phyloP scores from a whole-genome alignment of 2,113 vertebrate genomes.

The Trematomus loennbergii region DNA sequence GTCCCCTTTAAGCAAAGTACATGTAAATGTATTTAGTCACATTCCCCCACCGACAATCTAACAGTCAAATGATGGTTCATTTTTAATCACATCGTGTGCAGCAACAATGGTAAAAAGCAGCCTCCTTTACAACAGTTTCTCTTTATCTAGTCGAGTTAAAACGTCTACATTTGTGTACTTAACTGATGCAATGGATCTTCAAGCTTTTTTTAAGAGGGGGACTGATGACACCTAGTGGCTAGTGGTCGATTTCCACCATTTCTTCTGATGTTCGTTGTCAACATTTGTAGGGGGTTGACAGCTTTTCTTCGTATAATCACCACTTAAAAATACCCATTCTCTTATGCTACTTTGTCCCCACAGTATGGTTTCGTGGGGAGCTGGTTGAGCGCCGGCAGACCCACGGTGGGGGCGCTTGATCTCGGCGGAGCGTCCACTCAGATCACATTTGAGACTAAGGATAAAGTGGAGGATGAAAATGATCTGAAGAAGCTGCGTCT shows the following conservation, averaged over 20 bases:
- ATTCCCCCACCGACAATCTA: too few species aligned
- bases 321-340: too few species aligned
- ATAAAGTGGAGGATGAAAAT: conserved; percentile 77
- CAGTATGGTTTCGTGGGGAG: conserved; percentile 91
- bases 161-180: background rate
- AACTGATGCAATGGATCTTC: background rate
- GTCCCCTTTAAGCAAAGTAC: too few species aligned
- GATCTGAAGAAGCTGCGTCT: conserved; percentile 84
- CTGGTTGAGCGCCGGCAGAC: conserved; percentile 88
- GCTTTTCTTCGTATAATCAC: background rate
- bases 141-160: background rate
- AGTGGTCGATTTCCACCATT: conserved; percentile 17
- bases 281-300: background rate
- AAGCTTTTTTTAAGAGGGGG: background rate
- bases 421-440: conserved; percentile 96
- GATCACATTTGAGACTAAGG: conserved; percentile 90
- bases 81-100: background rate
- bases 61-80: background rate
- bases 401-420: conserved; percentile 93
- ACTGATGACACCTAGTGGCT: conserved; percentile 54
- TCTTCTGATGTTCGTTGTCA: background rate
- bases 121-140: background rate
- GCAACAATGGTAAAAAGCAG: background rate
- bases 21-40: too few species aligned
- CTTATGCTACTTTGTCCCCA: background rate